Evolutionary conservation across 2,797 vertebrate species (phyloP).

Genomic region (Denticeps clupeoides): DNA sequence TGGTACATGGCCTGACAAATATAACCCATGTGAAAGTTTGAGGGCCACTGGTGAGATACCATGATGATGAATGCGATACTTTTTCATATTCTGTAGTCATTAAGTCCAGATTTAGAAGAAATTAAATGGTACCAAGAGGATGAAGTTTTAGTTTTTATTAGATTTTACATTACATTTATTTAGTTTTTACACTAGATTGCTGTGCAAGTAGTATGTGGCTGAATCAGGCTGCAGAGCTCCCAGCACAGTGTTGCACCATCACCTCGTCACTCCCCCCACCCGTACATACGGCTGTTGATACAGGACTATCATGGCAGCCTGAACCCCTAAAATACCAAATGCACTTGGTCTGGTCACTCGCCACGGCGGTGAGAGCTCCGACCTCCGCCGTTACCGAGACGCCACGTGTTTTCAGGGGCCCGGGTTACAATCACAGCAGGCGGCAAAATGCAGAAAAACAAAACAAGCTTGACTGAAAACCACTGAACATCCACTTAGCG

Average conservation of each 20-base stretch:
- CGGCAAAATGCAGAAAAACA: constrained; percentile 44
- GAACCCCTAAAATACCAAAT: constrained; percentile 46
- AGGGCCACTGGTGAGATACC: too few relatives aligned
- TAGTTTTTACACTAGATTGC: too few relatives aligned
- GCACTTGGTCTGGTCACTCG: constrained; percentile 60
- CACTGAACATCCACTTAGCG: constrained; percentile 52
- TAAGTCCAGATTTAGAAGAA: too few relatives aligned
- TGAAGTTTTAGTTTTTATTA: too few relatives aligned
- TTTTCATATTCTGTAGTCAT: too few relatives aligned
- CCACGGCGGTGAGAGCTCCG: constrained; percentile 48
- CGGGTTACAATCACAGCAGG: constrained; percentile 47
- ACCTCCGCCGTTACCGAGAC: constrained; percentile 52
- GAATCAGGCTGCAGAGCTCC: neutral
- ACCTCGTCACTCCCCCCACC: neutral
- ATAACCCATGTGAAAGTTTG: too few relatives aligned
- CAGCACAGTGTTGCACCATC: constrained; percentile 14
- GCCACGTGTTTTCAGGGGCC: constrained; percentile 36
- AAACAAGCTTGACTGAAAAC: constrained; percentile 63
- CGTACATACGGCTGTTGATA: constrained; percentile 25
- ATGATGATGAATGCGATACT: too few relatives aligned
- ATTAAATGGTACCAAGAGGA: too few relatives aligned
- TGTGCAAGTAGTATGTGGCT: neutral
- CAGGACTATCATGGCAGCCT: constrained; percentile 43
- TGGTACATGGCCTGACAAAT: too few relatives aligned
- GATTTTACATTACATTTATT: too few relatives aligned